Percentiles rank a stretch among this genome's conserved stretches.
phyloP scores from a whole-genome alignment of 2,888 invertebrate species.

The Drosophila anomalata region DNA sequence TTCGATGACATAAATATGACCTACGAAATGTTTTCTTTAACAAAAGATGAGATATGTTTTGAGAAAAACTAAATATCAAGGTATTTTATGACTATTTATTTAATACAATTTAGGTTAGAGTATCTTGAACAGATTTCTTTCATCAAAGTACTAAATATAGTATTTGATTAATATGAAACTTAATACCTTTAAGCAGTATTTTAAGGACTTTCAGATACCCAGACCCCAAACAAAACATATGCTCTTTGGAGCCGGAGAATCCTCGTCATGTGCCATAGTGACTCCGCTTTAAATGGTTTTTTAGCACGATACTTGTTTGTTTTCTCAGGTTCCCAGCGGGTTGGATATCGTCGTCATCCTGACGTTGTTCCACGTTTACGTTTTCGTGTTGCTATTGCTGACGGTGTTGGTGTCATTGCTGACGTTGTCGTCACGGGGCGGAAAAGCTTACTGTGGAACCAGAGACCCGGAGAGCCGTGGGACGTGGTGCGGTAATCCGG shows the following conservation, averaged over 20 bases:
- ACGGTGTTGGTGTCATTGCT: conserved; percentile 42
- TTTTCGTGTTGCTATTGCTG: conserved; percentile 11
- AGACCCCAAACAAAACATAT: conserved; percentile 2
- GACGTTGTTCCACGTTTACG: conserved; percentile 24
- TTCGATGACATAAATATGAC: conserved; percentile 46
- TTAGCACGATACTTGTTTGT: conserved; percentile 50
- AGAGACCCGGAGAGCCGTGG: neutral
- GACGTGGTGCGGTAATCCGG: neutral
- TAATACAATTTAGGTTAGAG: too few species aligned
- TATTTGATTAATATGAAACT: too few species aligned
- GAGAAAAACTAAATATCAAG: neutral
- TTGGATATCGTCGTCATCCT: conserved; percentile 45
- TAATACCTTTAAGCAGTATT: too few species aligned
- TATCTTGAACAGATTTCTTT: too few species aligned
- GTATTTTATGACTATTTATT: neutral
- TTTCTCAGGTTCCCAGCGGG: conserved; percentile 17
- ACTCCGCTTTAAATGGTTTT: conserved; percentile 35
- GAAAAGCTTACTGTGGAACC: conserved; percentile 29
- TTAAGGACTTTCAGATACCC: neutral
- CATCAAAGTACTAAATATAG: too few species aligned
- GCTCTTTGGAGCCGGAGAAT: conserved; percentile 7
- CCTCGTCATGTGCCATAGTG: conserved; percentile 9
- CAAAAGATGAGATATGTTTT: neutral
- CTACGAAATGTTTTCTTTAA: conserved; percentile 13
- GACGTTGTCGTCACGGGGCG: conserved; percentile 64